These are phyloP conservation scores for Zaprionus gabonicus DNA, from an alignment of 1,140 invertebrate genomes.

Conservation along the genomic window DNA sequence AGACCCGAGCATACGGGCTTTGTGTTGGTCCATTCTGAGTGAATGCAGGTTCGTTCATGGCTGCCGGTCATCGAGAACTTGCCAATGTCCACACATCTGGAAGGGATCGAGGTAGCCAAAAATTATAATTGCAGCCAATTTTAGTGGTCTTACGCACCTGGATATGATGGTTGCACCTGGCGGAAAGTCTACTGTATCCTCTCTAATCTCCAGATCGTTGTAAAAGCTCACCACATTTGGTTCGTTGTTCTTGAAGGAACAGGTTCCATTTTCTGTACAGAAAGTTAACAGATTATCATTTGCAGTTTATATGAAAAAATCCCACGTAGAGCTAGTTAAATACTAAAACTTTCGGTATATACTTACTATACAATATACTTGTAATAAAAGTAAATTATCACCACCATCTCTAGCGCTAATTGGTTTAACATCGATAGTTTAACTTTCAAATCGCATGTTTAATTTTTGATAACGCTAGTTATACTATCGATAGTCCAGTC, in stretches of 20 bases:
- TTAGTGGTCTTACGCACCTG: constrained; percentile 84
- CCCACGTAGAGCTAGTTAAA: too few species aligned
- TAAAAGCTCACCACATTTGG: constrained; percentile 92
- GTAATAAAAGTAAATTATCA: too few species aligned
- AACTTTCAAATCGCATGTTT: too few species aligned
- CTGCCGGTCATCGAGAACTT: constrained; percentile 88
- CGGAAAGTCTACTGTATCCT: constrained; percentile 91
- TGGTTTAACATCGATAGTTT: too few species aligned
- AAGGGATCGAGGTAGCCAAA: constrained; percentile 56
- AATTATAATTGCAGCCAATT: not conserved
- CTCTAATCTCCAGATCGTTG: constrained; percentile 90
- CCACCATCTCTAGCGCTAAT: too few species aligned
- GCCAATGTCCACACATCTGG: constrained; percentile 92
- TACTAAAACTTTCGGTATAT: too few species aligned
- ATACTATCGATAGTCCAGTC: too few species aligned
- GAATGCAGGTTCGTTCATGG: constrained; percentile 88
- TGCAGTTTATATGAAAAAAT: too few species aligned
- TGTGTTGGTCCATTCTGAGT: constrained; percentile 91
- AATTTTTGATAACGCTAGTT: too few species aligned
- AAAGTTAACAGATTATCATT: not conserved
- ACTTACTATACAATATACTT: too few species aligned
- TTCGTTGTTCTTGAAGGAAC: constrained; percentile 90
- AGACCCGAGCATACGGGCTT: constrained; percentile 92
- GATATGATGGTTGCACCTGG: constrained; percentile 89
- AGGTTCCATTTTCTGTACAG: constrained; percentile 88